Base-by-base conservation (phyloP, 2,797 vertebrate genomes). In the Allobates femoralis region DNA sequence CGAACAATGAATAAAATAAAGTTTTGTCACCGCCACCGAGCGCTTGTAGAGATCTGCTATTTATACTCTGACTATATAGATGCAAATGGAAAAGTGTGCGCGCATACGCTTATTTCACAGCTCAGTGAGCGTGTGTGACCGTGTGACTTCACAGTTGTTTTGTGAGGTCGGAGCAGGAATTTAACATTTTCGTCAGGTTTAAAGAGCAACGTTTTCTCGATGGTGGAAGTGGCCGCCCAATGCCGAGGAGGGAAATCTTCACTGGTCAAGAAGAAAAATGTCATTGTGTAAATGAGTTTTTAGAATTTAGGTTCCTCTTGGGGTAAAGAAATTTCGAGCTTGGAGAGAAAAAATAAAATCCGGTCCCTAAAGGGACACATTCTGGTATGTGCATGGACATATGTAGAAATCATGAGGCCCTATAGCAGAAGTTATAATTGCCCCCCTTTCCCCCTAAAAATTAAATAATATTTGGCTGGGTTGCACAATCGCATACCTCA, bases 121-220 rank as follows among this genome's bases (percentile, higher is more conserved):
- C 85, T 90, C 90, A 86, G 62, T 66, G 89, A 90, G 90, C 5
- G 41, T 90, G 91, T 90, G 89, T 91, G 91, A 93, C 87, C 90
- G 11, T 88, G 89, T 91, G 89, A 90, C 89, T 88, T 87, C 89
- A 86, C 66, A 84, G 86, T 84, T 84, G 76, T 78, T 86, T 67
- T 81, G 89, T 90, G 90, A 89, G 89, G 89, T 78, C 90, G 84
- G 89, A 88, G 89, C 89, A 91, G 88, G 90, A 91, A 91, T 90
- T 85, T 87, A 85, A 90, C 90, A 88, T 91, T 91, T 90, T 91
- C 91, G 78, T 93, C 90, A 89, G 89, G 87, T 89, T 84, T 60
- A 2, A 88, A 66, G 37, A 7, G 50, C 86, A 81, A 81, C 86
- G 86, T 91, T 89, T 86, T 88, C 86, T 76, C 87, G 37, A 11